Evolutionary conservation across 2,888 invertebrate genomes (phyloP), one percentile per base, ranked within the genome.

Genomic region (Aphodius sticticus): DNA sequence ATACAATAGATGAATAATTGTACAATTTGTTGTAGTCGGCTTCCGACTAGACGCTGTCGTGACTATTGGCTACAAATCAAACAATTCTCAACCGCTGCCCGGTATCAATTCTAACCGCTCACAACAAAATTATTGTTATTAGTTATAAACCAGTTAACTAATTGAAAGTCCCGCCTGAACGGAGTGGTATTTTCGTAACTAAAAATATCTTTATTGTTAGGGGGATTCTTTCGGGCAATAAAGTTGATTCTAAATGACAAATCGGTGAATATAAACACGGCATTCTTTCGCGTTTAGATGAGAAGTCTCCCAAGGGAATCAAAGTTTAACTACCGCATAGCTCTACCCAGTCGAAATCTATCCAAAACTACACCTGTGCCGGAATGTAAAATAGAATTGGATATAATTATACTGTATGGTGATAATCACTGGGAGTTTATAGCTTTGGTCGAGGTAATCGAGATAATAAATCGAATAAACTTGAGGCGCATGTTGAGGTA

Each of bases 1-100:
- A 9, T 53, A 53, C 53, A 53, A 53, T 53, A 53, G 53, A 53
- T 53, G 53, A 53, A 53, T 53, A 53, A 53, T 53, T 9, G 53
- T 53, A 53, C 53, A 53, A 53, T 53, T 53, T 53, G 53, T 53
- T 53, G 53, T 53, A 9, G 9, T 53, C 76, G 53, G 81, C 82
- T 80, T 77, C 79, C 69, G 82, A 80, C 81, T 76, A 81, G 78
- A 77, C 78, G 80, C 80, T 83, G 83, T 81, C 83, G 81, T 82
- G 83, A 81, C 81, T 80, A 82, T 81, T 76, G 81, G 77, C 82
- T 79, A 83, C 83, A 82, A 83, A 82, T 83, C 82, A 83, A 76
- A 76, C 35, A 26, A 26, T 26, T 26, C 26, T 26, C 26, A 26
- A 26, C 26, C 26, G 26, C 26, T 26, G 26, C 26, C 26, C 3